Evolutionary conservation across 2,797 vertebrate species (phyloP).

Genomic region (Hypotaenidia philippensis): DNA sequence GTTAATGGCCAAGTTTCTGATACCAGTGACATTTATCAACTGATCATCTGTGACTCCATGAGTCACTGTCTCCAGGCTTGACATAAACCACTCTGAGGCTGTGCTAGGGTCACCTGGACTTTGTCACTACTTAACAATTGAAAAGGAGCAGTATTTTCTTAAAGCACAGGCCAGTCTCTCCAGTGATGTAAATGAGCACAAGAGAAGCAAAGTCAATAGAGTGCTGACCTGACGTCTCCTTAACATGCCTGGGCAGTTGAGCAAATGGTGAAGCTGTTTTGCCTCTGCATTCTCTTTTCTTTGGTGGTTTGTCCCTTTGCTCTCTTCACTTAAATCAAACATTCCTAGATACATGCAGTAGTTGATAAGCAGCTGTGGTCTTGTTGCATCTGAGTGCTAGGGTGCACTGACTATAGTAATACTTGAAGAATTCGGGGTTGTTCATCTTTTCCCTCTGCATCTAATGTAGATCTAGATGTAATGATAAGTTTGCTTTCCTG

Average conservation of each 20-base stretch:
- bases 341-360: neutral
- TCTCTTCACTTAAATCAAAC: neutral
- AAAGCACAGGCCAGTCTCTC: constrained; percentile 18
- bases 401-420: neutral
- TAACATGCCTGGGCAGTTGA: neutral
- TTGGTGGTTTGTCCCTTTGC: neutral
- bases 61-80: constrained; percentile 65
- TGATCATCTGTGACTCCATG: constrained; percentile 66
- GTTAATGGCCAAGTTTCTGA: constrained; percentile 66
- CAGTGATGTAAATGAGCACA: neutral
- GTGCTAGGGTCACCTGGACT: constrained; percentile 64
- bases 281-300: neutral
- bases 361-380: neutral
- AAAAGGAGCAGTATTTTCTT: constrained; percentile 53
- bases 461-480: neutral
- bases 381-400: neutral
- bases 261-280: neutral
- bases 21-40: constrained; percentile 63
- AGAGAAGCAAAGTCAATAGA: constrained; percentile 26
- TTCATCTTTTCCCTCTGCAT: neutral
- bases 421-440: neutral
- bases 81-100: constrained; percentile 62
- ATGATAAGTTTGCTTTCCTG: neutral
- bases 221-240: neutral
- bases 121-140: constrained; percentile 67